Evolutionary conservation across 2,797 vertebrate genomes (phyloP).

Genomic region (Hoplostethus atlanticus): DNA sequence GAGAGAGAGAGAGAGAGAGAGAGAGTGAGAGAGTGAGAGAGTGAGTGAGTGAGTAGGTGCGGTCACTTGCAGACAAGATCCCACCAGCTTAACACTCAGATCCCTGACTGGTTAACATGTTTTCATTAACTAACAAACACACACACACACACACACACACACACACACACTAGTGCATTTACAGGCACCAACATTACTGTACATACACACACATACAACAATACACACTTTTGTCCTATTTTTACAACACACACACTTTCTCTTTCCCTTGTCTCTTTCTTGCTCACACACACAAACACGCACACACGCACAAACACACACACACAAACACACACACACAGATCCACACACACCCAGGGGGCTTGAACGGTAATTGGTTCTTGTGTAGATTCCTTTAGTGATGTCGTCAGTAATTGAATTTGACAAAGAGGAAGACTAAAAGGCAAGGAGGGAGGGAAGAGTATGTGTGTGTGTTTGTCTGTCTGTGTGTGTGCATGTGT

Average conservation of each 20-base stretch:
- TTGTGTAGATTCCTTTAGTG: constrained; percentile 74
- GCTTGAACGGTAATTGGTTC: constrained; percentile 68
- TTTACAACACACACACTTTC: neutral
- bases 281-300: constrained; percentile 2
- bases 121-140: neutral
- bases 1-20: neutral
- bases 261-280: neutral
- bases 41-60: neutral
- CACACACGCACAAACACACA: constrained; percentile 2
- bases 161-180: no score
- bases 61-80: neutral
- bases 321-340: constrained; percentile 19
- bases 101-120: neutral
- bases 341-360: constrained; percentile 48
- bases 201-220: neutral
- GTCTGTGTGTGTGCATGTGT: constrained; percentile 7
- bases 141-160: constrained; percentile 6
- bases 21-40: neutral
- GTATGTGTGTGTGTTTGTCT: constrained; percentile 28
- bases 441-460: constrained; percentile 17
- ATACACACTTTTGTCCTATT: neutral
- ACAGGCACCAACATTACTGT: neutral
- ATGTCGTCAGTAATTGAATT: constrained; percentile 81
- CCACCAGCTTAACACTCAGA: neutral
- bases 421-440: constrained; percentile 72